Conservation (phyloP, 1,140 invertebrate species). For the Drosophila ananassae region DNA sequence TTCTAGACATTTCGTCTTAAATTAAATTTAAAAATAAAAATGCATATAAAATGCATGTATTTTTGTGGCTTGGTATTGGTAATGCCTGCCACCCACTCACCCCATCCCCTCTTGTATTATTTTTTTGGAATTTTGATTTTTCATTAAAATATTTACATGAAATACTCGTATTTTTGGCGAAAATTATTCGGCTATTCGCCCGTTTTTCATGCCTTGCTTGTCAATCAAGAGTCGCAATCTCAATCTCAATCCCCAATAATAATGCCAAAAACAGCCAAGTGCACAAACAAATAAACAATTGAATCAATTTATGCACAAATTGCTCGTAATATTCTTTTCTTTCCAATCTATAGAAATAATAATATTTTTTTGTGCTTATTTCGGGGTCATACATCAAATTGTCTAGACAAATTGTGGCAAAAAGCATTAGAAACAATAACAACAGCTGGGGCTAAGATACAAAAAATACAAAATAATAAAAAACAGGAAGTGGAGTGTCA, state of each 20-base stretch:
- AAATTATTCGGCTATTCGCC: not conserved
- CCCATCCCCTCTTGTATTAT: conserved; percentile 23
- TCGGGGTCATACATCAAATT: conserved; percentile 56
- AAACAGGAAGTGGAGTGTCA: conserved; percentile 50
- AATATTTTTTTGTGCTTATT: conserved; percentile 12
- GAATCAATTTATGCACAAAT: conserved; percentile 28
- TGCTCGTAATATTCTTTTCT: conserved; percentile 8
- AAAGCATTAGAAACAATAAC: conserved; percentile 1
- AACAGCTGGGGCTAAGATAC: not conserved
- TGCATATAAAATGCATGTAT: too few species aligned
- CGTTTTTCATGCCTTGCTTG: conserved; percentile 13
- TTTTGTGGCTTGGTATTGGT: too few species aligned
- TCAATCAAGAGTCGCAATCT: conserved; percentile 26
- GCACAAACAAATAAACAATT: conserved; percentile 34
- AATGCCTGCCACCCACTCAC: too few species aligned
- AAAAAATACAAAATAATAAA: not conserved
- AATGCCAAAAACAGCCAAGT: conserved; percentile 14
- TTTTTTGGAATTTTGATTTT: conserved; percentile 2
- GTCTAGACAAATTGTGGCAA: conserved; percentile 59
- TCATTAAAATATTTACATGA: conserved; percentile 14
- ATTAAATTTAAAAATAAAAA: conserved; percentile 65
- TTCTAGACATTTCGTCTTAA: conserved; percentile 71
- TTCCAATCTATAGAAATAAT: too few species aligned
- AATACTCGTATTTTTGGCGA: conserved; percentile 15
- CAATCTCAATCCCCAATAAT: conserved; percentile 7